phyloP scores from a whole-genome alignment of 2,888 invertebrate species.

The Aporophyla lueneburgensis region DNA sequence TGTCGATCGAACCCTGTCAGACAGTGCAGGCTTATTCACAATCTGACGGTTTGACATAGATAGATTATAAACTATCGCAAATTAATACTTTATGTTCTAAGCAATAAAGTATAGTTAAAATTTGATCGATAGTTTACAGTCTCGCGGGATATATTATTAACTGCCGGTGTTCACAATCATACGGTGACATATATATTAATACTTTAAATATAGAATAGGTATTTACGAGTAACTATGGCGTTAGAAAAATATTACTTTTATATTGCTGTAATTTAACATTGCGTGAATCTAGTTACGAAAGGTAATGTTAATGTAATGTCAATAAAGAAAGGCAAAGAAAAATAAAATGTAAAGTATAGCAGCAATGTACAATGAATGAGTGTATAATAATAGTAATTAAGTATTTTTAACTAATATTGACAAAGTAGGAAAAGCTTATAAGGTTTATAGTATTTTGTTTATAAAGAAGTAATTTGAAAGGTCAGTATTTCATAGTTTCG shows the following conservation, averaged over 20 bases:
- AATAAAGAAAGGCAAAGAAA: background rate
- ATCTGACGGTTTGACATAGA: too few species aligned
- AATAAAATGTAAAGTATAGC: background rate
- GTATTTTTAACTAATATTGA: conserved; percentile 14
- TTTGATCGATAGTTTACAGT: too few species aligned
- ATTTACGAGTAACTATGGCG: conserved; percentile 3
- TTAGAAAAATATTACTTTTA: conserved; percentile 2
- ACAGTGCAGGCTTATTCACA: too few species aligned
- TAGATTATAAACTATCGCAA: too few species aligned
- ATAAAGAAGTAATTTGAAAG: conserved; percentile 64
- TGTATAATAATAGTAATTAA: conserved; percentile 40
- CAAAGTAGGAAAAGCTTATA: conserved; percentile 9
- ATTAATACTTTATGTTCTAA: too few species aligned
- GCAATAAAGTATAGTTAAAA: too few species aligned
- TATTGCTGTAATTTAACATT: conserved; percentile 27
- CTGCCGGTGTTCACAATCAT: too few species aligned
- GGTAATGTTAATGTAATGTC: background rate
- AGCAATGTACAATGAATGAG: conserved; percentile 34
- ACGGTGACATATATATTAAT: background rate
- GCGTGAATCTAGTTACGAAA: conserved; percentile 19
- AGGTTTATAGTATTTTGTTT: conserved; percentile 13
- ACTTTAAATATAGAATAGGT: conserved; percentile 7
- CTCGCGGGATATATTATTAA: too few species aligned
- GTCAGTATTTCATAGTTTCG: conserved; percentile 76
- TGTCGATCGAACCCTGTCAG: too few species aligned